These are phyloP conservation scores for Prionchulus punctatus DNA, from an alignment of 2,888 invertebrate species.

Conservation along the genomic window DNA sequence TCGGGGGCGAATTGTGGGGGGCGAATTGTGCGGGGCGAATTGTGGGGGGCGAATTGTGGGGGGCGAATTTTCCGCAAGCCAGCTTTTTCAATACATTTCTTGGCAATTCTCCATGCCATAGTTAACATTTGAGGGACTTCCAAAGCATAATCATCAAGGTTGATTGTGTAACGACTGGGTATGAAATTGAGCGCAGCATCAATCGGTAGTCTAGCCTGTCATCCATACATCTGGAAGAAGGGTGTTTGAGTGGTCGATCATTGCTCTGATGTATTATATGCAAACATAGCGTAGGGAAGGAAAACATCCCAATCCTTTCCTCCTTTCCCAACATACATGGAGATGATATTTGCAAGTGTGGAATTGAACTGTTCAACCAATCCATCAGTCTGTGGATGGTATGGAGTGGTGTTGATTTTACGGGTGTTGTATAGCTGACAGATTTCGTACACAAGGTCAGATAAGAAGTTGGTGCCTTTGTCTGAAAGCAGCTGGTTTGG, in stretches of 20 bases:
- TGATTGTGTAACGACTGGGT: background rate
- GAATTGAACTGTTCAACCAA: conserved; percentile 18
- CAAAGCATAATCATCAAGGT: background rate
- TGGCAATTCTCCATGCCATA: background rate
- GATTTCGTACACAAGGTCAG: conserved; percentile 13
- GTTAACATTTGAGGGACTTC: background rate
- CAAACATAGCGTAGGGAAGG: conserved; percentile 13
- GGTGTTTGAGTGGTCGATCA: conserved; percentile 14
- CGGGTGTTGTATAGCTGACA: conserved; percentile 8
- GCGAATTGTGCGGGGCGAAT: too few species aligned
- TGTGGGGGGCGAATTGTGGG: too few species aligned
- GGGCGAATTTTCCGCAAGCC: too few species aligned
- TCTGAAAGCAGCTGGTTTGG: conserved; percentile 15
- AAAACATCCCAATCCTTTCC: conserved; percentile 17
- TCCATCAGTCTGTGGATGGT: conserved; percentile 17
- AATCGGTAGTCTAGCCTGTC: conserved; percentile 14
- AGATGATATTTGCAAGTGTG: conserved; percentile 16
- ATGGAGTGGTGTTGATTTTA: conserved; percentile 15
- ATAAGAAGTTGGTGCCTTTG: conserved; percentile 15
- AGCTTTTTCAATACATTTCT: background rate
- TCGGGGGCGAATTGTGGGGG: too few species aligned
- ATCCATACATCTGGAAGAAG: conserved; percentile 15
- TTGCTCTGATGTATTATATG: conserved; percentile 16
- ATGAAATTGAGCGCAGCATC: conserved; percentile 11
- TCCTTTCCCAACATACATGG: conserved; percentile 15